A percentile compares a stretch with the other conserved stretches of the same genome.
Conservation (phyloP, 2,888 invertebrate genomes). For the Drosophila phalerata region DNA sequence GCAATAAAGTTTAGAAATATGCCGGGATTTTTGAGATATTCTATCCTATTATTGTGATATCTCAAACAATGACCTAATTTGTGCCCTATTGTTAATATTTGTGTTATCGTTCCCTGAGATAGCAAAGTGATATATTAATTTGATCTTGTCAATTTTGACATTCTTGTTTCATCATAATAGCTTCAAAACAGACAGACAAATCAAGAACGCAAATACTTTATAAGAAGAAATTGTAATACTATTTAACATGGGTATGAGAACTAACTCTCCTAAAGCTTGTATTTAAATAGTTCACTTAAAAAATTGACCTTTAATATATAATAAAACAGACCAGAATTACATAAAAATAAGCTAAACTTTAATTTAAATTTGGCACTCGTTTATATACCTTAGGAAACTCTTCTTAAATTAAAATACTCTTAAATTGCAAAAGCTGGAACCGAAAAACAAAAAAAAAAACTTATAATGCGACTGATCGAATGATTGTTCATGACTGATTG, state of each 20-base stretch:
- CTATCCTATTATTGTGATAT: not conserved
- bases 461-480: constrained; percentile 21
- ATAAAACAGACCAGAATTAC: not conserved
- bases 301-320: not conserved
- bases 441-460: not conserved
- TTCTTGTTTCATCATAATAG: too few species aligned
- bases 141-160: not conserved
- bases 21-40: not conserved
- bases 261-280: too few species aligned
- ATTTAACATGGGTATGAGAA: too few species aligned
- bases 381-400: not conserved
- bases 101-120: too few species aligned
- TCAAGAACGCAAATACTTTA: too few species aligned
- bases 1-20: not conserved
- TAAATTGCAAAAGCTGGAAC: not conserved
- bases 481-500: constrained; percentile 34
- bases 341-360: not conserved
- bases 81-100: not conserved
- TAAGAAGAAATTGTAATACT: too few species aligned
- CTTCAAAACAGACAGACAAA: not conserved
- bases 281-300: too few species aligned
- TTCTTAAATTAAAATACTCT: not conserved
- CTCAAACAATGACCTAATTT: not conserved
- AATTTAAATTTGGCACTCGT: not conserved
- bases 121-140: too few species aligned